Evolutionary conservation across 2,797 vertebrate genomes (phyloP), one percentile per base, ranked within the genome.

Genomic region (Morelia viridis): DNA sequence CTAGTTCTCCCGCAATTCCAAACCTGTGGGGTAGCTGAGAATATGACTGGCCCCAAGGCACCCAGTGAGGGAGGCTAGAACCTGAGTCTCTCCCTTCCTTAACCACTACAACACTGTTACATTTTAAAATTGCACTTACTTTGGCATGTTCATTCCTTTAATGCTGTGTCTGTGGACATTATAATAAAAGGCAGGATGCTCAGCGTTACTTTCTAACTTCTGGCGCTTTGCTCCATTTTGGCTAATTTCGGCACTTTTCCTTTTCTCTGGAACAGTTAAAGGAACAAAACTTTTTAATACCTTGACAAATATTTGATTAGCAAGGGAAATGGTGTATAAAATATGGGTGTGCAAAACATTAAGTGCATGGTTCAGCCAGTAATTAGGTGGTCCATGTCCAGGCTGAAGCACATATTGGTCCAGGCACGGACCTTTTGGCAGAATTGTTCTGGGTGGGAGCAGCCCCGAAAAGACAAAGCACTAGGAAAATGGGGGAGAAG

Each of bases 111-210:
- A 28, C 46, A 41, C 24, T 41, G 24, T n/a, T 46, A 41, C 26
- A 6, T 76, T 86, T 85, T 60, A 53, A 86, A 62, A 84, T n/a
- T 87, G 35, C 2, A 94, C 98, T 98, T 97, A 99, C 99, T 99
- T 99, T 87, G 99, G 99, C 98, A 99, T 99, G 95, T 99, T 99
- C 98, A 99, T 98, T 91, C 99, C 98, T 89, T 98, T 97, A 96
- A 99, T 99, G 95, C 99, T 99, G 97, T 99, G 99, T 61, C 99
- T 98, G 95, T 99, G 99, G 95, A 99, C 98, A 95, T 99, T 99
- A 97, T 99, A 99, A 97, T 99, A 99, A 95, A 99, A 99, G 0
- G 98, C 97, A 8, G 99, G 99, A 50, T 99, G 99, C 89, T 99
- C 99, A 64, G 98, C 88, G 17, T 97, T 98, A 22, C 71, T 94